A percentile compares a stretch with the other conserved stretches of the same genome.
Conservation (phyloP, 2,888 invertebrate species). For the Microchrysa polita region DNA sequence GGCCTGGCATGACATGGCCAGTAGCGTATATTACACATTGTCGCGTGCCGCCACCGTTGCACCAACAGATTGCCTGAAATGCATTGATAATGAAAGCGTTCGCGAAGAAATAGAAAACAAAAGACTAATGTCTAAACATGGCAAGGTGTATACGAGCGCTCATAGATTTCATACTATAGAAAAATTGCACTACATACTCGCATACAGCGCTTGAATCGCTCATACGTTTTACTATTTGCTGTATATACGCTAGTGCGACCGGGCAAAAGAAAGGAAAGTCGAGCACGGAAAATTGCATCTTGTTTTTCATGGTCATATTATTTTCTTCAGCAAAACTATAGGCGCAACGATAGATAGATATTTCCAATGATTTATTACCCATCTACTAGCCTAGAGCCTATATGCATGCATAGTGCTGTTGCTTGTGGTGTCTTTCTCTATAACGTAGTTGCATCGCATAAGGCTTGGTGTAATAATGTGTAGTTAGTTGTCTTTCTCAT, state of each 20-base stretch:
- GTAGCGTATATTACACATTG: not conserved
- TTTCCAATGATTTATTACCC: not conserved
- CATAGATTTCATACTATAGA: not conserved
- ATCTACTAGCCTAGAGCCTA: constrained; percentile 6
- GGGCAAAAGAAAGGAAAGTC: constrained; percentile 36
- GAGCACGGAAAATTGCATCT: constrained; percentile 42
- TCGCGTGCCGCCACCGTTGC: constrained; percentile 29
- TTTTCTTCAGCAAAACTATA: constrained; percentile 28
- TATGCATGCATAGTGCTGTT: not conserved
- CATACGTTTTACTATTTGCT: not conserved
- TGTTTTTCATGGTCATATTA: constrained; percentile 40
- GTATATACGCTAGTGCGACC: too few species aligned
- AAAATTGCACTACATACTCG: not conserved
- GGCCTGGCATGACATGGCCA: too few species aligned
- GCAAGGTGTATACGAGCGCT: constrained; percentile 9
- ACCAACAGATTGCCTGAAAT: not conserved
- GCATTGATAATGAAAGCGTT: constrained; percentile 20
- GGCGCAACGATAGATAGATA: too few species aligned
- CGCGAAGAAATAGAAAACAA: constrained; percentile 12
- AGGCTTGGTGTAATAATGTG: not conserved
- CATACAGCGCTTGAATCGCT: not conserved
- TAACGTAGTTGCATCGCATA: not conserved
- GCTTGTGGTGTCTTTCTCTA: constrained; percentile 14
- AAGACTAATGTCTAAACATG: not conserved
- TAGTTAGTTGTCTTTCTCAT: constrained; percentile 23